A percentile compares a stretch with the other conserved stretches of the same genome.
These are phyloP conservation scores for Acrocephalus kingi DNA, from an alignment of 2,113 vertebrate species.

Conservation along the genomic window DNA sequence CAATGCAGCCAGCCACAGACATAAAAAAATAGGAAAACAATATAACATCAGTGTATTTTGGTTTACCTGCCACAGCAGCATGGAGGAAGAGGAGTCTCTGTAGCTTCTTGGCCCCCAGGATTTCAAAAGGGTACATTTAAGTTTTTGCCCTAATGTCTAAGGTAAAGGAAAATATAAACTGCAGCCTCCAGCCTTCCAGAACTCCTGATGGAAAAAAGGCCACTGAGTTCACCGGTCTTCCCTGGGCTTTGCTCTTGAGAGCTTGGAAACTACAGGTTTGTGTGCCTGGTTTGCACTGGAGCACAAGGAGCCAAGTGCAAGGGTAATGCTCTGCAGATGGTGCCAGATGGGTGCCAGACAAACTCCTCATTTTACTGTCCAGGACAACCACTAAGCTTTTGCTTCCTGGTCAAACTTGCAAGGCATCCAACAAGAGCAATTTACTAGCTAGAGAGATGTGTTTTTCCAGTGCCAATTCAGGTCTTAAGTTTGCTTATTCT, in stretches of 20 bases:
- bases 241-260: neutral
- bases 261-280: neutral
- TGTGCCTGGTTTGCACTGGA: neutral
- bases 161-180: neutral
- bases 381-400: neutral
- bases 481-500: constrained; percentile 13
- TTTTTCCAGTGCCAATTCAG: neutral
- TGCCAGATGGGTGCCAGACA: neutral
- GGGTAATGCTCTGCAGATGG: neutral
- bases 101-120: neutral
- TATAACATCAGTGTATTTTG: neutral
- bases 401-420: neutral
- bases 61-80: neutral
- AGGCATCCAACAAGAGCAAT: neutral
- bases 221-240: neutral
- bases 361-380: neutral
- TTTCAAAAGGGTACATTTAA: neutral
- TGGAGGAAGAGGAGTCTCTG: neutral
- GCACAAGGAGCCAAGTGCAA: neutral
- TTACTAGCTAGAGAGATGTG: neutral
- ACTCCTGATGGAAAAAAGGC: neutral
- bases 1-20: neutral
- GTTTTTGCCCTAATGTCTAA: neutral
- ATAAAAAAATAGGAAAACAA: neutral
- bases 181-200: neutral